A percentile compares a stretch with the other conserved stretches of the same genome.
These are phyloP conservation scores for Dendrocincla tyrannina DNA, from an alignment of 2,797 vertebrate genomes.

Conservation along the genomic window DNA sequence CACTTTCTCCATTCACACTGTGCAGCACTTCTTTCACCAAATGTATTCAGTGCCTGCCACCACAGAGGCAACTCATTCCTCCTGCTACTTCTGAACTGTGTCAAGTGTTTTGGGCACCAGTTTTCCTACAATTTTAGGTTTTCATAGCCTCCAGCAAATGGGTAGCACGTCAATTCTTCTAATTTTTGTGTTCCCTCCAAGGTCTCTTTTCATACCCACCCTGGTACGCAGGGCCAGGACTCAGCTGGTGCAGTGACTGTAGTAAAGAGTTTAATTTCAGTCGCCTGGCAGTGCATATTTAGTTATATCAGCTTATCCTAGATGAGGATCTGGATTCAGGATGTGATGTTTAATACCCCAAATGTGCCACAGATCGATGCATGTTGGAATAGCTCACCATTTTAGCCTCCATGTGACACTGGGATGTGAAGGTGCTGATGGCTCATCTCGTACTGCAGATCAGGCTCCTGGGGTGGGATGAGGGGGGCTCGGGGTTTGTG, in stretches of 20 bases:
- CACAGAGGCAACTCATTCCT: not conserved
- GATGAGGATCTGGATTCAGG: not conserved
- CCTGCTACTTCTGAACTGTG: not conserved
- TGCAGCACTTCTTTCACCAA: not conserved
- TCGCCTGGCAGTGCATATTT: not conserved
- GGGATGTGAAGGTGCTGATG: rapidly evolving
- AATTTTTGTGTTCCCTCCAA: not conserved
- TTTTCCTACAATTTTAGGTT: not conserved
- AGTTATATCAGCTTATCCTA: not conserved
- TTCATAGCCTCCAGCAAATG: not conserved
- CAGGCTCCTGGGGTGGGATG: not conserved
- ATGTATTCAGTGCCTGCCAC: not conserved
- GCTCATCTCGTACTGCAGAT: not conserved
- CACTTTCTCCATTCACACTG: not conserved
- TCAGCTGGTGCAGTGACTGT: not conserved
- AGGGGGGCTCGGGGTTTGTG: rapidly evolving
- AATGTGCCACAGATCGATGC: rapidly evolving
- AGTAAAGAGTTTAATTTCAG: not conserved
- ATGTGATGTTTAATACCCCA: not conserved
- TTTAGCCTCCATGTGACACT: not conserved
- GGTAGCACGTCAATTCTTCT: not conserved
- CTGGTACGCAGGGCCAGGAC: not conserved
- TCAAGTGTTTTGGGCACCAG: not conserved
- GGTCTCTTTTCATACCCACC: not conserved
- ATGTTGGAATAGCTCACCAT: rapidly evolving